A percentile compares a stretch with the other conserved stretches of the same genome.
phyloP scores from a whole-genome alignment of 37 sponge, comb jelly and placozoan genomes.

The Cliona cf. orientalis region DNA sequence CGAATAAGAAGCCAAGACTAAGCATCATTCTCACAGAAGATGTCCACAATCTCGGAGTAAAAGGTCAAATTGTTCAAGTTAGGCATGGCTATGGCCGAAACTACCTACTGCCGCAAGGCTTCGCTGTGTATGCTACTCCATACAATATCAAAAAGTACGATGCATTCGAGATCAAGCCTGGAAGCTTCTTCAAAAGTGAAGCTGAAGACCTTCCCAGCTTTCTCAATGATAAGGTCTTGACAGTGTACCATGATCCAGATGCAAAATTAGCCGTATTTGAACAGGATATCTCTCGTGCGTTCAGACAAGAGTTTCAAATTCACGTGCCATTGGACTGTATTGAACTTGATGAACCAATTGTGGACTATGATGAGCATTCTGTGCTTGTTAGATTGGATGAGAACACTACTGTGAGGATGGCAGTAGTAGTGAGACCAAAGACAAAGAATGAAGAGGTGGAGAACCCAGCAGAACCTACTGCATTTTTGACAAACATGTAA shows the following conservation, averaged over 20 bases:
- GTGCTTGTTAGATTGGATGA: conserved; percentile 56
- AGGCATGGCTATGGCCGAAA: conserved; percentile 90
- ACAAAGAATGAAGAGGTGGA: too few species aligned
- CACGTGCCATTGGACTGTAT: conserved; percentile 78
- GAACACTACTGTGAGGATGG: conserved; percentile 5
- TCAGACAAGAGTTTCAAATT: conserved; percentile 39
- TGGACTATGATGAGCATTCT: conserved; percentile 14
- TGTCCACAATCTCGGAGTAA: conserved; percentile 67
- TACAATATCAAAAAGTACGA: conserved; percentile 53
- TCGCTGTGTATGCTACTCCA: conserved; percentile 80
- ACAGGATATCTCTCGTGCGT: conserved; percentile 54
- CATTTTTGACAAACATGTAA: too few species aligned
- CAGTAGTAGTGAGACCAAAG: conserved; percentile 30
- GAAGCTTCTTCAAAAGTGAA: background rate
- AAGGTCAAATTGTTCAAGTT: conserved; percentile 69
- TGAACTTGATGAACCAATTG: conserved; percentile 56
- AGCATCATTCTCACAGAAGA: conserved; percentile 72
- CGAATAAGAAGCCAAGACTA: conserved; percentile 71
- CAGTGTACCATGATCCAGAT: conserved; percentile 34
- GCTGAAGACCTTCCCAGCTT: conserved; percentile 28
- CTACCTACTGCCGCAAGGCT: conserved; percentile 59
- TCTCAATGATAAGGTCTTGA: conserved; percentile 39
- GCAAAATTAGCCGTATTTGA: conserved; percentile 38
- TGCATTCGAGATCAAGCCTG: conserved; percentile 30
- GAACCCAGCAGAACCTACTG: too few species aligned